These are phyloP conservation scores for Danio rerio DNA, from an alignment of 2,113 vertebrate genomes.

Conservation along the genomic window DNA sequence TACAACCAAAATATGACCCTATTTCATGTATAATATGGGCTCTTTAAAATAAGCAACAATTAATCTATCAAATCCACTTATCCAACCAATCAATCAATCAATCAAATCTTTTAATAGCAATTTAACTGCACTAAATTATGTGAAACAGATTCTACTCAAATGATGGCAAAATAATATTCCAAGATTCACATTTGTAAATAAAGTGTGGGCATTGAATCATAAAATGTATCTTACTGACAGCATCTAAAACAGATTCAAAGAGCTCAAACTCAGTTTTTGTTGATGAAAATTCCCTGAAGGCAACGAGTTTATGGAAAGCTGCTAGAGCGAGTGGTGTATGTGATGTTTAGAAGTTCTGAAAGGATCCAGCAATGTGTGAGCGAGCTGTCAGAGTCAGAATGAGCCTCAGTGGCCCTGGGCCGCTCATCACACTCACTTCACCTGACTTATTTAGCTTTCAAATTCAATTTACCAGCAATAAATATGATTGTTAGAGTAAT, in stretches of 20 bases:
- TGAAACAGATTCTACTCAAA: too few relatives aligned
- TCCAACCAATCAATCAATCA: too few relatives aligned
- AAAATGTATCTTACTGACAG: background rate
- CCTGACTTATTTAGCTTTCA: conserved; percentile 13
- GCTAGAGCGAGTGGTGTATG: background rate
- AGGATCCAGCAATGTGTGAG: background rate
- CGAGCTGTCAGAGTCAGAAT: background rate
- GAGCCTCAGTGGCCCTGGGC: background rate
- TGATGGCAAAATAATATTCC: too few relatives aligned
- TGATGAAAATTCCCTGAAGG: background rate
- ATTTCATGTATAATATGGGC: too few relatives aligned
- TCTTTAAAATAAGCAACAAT: background rate
- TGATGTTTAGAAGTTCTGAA: background rate
- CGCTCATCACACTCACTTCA: background rate
- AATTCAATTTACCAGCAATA: conserved; percentile 35
- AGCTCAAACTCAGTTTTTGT: background rate
- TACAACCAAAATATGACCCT: too few relatives aligned
- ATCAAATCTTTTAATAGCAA: too few relatives aligned
- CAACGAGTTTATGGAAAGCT: background rate
- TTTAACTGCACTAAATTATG: too few relatives aligned
- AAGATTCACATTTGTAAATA: too few relatives aligned
- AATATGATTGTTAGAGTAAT: conserved; percentile 34
- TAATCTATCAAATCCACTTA: background rate
- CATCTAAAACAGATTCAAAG: background rate
- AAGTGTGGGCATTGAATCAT: background rate